These are phyloP conservation scores for Dipodomys ordii DNA, from an alignment of 2,113 vertebrate genomes.

Conservation along the genomic window DNA sequence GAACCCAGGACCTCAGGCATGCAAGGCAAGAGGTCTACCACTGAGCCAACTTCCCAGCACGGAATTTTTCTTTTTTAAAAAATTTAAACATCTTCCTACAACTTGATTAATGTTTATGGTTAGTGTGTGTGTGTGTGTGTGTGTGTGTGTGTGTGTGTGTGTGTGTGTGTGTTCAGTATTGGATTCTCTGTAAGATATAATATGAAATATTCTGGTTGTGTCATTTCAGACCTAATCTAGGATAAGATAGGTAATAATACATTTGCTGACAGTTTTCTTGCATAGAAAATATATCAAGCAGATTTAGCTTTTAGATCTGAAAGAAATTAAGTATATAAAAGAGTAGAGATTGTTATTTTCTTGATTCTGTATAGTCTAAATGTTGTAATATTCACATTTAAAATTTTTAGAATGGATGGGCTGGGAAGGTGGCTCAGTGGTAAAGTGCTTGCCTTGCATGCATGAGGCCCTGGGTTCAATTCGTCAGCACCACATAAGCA, in stretches of 20 bases:
- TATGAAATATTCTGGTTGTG: background rate
- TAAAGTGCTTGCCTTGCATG: no score
- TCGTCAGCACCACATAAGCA: no score
- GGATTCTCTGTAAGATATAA: background rate
- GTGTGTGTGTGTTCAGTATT: background rate
- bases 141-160: background rate
- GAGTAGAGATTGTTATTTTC: background rate
- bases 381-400: conserved; percentile 15
- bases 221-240: background rate
- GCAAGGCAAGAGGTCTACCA: no score
- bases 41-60: no score
- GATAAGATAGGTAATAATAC: background rate
- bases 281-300: background rate
- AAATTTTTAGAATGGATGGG: background rate
- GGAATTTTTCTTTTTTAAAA: background rate
- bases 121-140: background rate
- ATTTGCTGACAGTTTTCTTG: background rate
- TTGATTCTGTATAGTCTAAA: background rate
- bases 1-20: no score
- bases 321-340: conserved; percentile 8
- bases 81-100: background rate
- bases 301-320: conserved; percentile 17
- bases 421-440: no score
- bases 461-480: no score
- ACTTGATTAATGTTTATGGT: background rate